Percentiles rank a stretch among this genome's conserved stretches.
These are phyloP conservation scores for Apodemus speciosus DNA, from an alignment of 2,113 vertebrate genomes.

Conservation along the genomic window DNA sequence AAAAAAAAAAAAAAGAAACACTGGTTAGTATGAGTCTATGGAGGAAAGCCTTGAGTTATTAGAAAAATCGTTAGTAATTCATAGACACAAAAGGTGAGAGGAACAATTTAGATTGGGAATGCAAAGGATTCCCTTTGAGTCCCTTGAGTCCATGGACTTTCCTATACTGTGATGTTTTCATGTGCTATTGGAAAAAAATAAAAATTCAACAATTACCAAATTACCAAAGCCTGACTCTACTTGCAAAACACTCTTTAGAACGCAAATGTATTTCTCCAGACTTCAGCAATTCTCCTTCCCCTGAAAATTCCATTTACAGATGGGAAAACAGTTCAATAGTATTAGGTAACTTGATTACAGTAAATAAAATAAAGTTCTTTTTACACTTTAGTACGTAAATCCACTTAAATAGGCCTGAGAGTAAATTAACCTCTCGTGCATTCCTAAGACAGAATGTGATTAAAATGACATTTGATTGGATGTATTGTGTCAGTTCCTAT, in stretches of 20 bases:
- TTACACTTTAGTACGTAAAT: slow-evolving; percentile 4
- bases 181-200: not conserved
- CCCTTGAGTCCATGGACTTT: not conserved
- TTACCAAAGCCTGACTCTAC: not conserved
- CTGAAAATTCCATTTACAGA: not conserved
- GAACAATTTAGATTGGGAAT: not conserved
- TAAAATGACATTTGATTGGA: slow-evolving; percentile 6
- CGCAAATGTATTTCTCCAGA: not conserved
- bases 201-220: not conserved
- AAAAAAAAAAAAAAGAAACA: too few relatives aligned
- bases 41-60: not conserved
- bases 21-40: not conserved
- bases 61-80: not conserved
- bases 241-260: slow-evolving; percentile 10
- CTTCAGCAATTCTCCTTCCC: not conserved
- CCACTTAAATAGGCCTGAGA: not conserved
- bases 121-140: not conserved
- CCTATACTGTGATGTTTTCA: not conserved
- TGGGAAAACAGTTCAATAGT: slow-evolving; percentile 31
- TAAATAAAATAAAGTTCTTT: slow-evolving; percentile 28
- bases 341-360: slow-evolving; percentile 49
- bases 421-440: slow-evolving; percentile 39
- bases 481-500: not conserved
- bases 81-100: not conserved
- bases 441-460: slow-evolving; percentile 50